Conservation (phyloP, 2,888 invertebrate genomes). For the Chloromyia formosa region DNA sequence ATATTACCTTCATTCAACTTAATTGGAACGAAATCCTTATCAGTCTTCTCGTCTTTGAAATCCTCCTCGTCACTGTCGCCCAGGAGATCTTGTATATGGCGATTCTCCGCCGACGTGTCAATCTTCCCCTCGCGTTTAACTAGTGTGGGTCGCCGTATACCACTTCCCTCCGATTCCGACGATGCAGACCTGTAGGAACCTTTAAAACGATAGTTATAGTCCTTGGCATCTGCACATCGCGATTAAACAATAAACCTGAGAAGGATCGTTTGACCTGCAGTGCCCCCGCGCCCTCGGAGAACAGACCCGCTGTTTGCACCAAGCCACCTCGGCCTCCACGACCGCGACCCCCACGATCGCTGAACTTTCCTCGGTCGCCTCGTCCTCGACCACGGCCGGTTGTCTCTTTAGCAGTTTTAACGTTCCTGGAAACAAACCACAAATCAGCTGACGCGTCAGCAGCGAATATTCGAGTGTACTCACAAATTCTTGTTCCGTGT, state of each 20-base stretch:
- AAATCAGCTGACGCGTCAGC: neutral
- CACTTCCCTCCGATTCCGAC: constrained; percentile 52
- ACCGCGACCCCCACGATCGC: constrained; percentile 53
- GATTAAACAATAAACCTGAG: constrained; percentile 8
- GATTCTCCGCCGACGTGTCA: constrained; percentile 56
- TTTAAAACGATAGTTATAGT: neutral
- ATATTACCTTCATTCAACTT: constrained; percentile 58
- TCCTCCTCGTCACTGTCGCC: constrained; percentile 59
- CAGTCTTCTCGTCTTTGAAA: constrained; percentile 56
- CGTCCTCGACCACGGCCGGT: constrained; percentile 52
- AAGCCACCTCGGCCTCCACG: constrained; percentile 55
- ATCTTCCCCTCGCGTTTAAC: constrained; percentile 56
- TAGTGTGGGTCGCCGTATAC: constrained; percentile 56
- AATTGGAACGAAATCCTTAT: constrained; percentile 58
- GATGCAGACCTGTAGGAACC: constrained; percentile 31
- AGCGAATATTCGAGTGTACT: constrained; percentile 51
- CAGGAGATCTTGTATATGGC: constrained; percentile 56
- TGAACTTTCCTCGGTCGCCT: constrained; percentile 55
- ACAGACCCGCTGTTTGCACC: constrained; percentile 61
- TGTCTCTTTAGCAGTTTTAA: constrained; percentile 62
- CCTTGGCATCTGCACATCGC: neutral
- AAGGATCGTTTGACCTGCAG: constrained; percentile 43
- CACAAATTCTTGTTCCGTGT: constrained; percentile 68
- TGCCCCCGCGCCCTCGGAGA: constrained; percentile 62
- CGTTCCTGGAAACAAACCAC: constrained; percentile 55